Evolutionary conservation across 2,797 vertebrate genomes (phyloP), one percentile per base, ranked within the genome.

Genomic region (Takifugu rubripes): DNA sequence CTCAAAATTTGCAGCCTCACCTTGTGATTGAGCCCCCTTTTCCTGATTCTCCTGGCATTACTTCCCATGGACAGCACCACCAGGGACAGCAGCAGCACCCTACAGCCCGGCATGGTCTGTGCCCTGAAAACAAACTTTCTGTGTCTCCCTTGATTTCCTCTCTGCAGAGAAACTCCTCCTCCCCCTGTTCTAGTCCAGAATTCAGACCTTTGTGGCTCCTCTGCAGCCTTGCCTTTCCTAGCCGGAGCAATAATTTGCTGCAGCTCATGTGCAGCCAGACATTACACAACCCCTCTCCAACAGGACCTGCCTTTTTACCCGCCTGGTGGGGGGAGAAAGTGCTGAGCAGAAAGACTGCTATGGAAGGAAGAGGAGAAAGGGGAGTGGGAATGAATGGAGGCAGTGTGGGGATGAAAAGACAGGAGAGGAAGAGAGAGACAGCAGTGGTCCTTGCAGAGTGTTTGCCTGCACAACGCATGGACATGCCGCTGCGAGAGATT

Each of bases 11-110:
- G 46, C 25, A 54, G 68, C 50, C 87, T 75, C 70, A 92, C 91
- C 90, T 92, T 92, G 24, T 91, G 91, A 72, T 81, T 88, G 63
- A 92, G 86, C 78, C 81, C 89, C 74, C 89, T 89, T 75, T 87
- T 92, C 74, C 86, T 84, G 78, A 91, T 87, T 68, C 73, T 76
- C 36, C 75, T 87, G 77, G 69, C 71, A 70, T 84, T 74, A 76
- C 83, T 84, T 74, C 84, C 83, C 66, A 73, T 75, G 68, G 77
- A 67, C 61, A 90, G 73, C 51, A 88, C 68, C 82, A 89, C 75
- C 77, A 89, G 83, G 76, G 78, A 84, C 64, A 90, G 64, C 68
- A 89, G 55, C 74, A 90, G 58, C 64, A 75, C 54, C 61, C 79
- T 63, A 26, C 64, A 75, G 26, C 60, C 78, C 52, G 64, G 71